Percentiles rank a stretch among this genome's conserved stretches.
Evolutionary conservation across 2,113 vertebrate genomes (phyloP).

Genomic region (Sigmodon hispidus): DNA sequence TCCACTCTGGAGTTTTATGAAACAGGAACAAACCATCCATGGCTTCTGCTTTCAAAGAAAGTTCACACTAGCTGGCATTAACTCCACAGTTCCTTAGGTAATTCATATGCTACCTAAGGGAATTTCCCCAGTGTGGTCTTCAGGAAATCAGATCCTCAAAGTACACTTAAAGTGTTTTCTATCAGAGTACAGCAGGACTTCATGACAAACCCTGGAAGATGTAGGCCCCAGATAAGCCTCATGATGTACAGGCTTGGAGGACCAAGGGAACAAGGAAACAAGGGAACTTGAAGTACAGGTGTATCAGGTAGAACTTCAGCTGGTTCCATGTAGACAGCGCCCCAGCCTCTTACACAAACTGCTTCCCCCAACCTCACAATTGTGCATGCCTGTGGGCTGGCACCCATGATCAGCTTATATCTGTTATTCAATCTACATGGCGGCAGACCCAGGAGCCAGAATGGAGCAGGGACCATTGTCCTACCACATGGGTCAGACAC

Average conservation of each 20-base stretch:
- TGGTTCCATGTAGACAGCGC: no score
- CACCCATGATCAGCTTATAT: not conserved
- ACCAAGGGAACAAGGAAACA: not conserved
- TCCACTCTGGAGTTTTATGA: not conserved
- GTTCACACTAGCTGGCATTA: not conserved
- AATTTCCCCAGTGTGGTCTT: not conserved
- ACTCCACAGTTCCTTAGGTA: not conserved
- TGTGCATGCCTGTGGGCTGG: not conserved
- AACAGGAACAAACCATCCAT: not conserved
- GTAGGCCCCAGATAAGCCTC: not conserved
- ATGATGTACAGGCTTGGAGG: not conserved
- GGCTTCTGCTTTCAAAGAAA: not conserved
- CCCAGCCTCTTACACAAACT: not conserved
- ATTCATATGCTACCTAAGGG: not conserved
- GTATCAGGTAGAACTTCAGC: not conserved
- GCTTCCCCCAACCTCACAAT: not conserved
- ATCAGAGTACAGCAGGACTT: not conserved
- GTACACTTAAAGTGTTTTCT: not conserved
- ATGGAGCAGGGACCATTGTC: not conserved
- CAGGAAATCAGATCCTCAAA: not conserved
- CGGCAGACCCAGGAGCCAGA: not conserved
- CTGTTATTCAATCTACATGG: no score
- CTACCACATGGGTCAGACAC: fast-evolving
- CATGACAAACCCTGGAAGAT: not conserved
- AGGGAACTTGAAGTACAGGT: not conserved